A percentile compares a stretch with the other conserved stretches of the same genome.
phyloP scores from a whole-genome alignment of 2,113 vertebrate genomes.

The Coreoperca whiteheadi region DNA sequence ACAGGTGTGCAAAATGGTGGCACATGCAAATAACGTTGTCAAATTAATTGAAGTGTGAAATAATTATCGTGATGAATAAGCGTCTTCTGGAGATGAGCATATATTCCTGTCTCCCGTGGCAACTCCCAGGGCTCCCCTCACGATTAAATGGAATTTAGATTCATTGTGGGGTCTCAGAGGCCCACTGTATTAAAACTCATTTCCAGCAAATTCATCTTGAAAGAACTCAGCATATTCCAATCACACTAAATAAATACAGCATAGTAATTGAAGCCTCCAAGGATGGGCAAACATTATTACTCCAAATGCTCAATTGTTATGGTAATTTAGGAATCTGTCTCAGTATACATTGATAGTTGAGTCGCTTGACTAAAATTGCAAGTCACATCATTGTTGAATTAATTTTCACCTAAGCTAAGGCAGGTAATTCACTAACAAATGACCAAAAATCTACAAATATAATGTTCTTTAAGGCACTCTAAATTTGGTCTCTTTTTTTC shows the following conservation, averaged over 20 bases:
- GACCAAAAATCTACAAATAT: constrained; percentile 33
- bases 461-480: constrained; percentile 21
- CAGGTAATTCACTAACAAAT: constrained; percentile 52
- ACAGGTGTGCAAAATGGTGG: constrained; percentile 69
- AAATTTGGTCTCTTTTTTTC: neutral
- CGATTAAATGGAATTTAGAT: constrained; percentile 76
- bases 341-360: constrained; percentile 63
- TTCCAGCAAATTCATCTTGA: constrained; percentile 73
- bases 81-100: constrained; percentile 62
- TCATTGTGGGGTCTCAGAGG: constrained; percentile 69
- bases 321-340: constrained; percentile 75
- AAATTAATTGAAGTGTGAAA: constrained; percentile 77
- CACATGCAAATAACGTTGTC: constrained; percentile 76
- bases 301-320: constrained; percentile 79
- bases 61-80: constrained; percentile 77
- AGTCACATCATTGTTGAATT: constrained; percentile 60
- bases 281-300: constrained; percentile 77
- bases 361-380: constrained; percentile 61
- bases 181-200: constrained; percentile 69
- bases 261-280: constrained; percentile 74
- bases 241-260: constrained; percentile 80
- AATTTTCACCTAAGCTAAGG: constrained; percentile 52
- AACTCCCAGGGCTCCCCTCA: constrained; percentile 62
- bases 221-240: constrained; percentile 72
- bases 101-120: constrained; percentile 68